These are phyloP conservation scores for Phrynosoma blainvillii DNA, from an alignment of 2,113 vertebrate species.

Conservation along the genomic window DNA sequence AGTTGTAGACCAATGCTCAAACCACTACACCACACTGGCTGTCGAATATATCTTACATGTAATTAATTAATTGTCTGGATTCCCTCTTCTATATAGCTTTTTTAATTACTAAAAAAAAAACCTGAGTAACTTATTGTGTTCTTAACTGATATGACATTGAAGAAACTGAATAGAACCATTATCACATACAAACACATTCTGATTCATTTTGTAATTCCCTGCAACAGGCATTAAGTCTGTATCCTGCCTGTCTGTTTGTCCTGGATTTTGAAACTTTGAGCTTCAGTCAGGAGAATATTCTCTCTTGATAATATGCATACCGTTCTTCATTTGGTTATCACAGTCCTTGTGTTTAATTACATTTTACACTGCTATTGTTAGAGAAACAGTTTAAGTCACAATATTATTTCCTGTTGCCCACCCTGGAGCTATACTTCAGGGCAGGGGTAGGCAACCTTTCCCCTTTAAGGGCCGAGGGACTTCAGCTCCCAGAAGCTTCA, in stretches of 20 bases:
- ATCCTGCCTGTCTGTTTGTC: neutral
- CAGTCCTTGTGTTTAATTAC: neutral
- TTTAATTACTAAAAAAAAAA: no score
- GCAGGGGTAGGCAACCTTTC: no score
- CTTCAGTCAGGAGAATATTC: neutral
- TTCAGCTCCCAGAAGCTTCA: no score
- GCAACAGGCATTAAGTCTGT: neutral
- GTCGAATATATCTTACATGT: no score
- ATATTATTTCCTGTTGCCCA: neutral
- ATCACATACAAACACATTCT: neutral
- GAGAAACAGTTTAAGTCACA: neutral
- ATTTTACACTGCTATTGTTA: neutral
- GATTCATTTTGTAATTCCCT: neutral
- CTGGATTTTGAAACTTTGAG: neutral
- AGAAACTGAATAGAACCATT: neutral
- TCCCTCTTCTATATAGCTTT: no score
- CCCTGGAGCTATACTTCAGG: neutral
- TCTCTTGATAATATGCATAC: neutral
- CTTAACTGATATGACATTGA: neutral
- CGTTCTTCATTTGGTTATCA: neutral
- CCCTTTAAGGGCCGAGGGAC: no score
- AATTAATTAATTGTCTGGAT: no score
- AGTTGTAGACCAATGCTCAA: no score
- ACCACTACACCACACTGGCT: no score
- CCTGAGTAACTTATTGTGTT: neutral